Evolutionary conservation across 2,113 vertebrate genomes (phyloP), one percentile per base, ranked within the genome.

Genomic region (Cyrtonyx montezumae): DNA sequence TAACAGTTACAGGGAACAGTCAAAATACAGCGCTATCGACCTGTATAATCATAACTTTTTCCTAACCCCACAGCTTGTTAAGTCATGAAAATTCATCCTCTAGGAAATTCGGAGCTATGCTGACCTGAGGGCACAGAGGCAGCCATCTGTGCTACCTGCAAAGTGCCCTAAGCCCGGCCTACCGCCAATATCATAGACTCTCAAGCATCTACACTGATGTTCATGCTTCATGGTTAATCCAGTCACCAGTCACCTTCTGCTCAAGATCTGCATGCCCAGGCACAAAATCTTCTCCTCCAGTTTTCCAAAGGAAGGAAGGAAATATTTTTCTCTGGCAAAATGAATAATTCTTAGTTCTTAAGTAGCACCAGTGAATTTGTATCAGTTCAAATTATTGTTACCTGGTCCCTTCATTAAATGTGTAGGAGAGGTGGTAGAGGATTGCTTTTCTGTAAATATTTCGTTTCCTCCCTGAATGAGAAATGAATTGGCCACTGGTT

Each of bases 111-210:
- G 76, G 73, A 93, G 76, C 76, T 90, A 94, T 96, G 86, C 32
- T 97, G 96, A 97, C 91, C 90, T 94, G 80, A 93, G 87, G 88
- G 86, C 90, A 92, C 4, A 6, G 76, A 95, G 78, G 84, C 83
- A 95, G 58, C 48, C 62, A 93, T 55, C 80, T 94, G 68, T 62
- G 87, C 87, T 96, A 80, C 84, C 91, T 96, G 87, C 90, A 91
- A 91, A 80, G 3, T 85, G 83, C 76, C 79, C 9, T 48, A 36
- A 91, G 65, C 83, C 87, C 94, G 84, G 75, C 80, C 90, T 91
- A 63, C 8, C 48, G 71, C 62, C 46, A 34, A 95, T 73, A 65
- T 68, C 75, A 73, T 55, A 90, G 34, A 91, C 16, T 13, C 90
- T 86, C 78, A 71, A 4, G 34, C 3, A 2, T 68, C 88, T 89